Percentiles rank a stretch among this genome's conserved stretches.
Evolutionary conservation across 2,888 invertebrate species (phyloP).

Genomic region (Rhagium mordax): DNA sequence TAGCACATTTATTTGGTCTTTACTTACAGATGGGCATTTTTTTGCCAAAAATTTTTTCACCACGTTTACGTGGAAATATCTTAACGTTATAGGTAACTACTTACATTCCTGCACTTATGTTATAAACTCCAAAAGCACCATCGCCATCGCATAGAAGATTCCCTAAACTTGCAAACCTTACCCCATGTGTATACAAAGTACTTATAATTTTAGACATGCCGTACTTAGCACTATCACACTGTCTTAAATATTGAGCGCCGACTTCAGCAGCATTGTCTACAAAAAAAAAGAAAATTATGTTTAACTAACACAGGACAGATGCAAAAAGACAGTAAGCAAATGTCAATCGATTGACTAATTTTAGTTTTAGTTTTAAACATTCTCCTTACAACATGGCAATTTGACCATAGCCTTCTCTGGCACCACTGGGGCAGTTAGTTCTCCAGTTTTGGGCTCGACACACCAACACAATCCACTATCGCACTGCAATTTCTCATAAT

Average conservation of each 20-base stretch:
- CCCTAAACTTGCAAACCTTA: slow-evolving; percentile 72
- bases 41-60: no score
- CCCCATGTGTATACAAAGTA: slow-evolving; percentile 76
- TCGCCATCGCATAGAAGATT: slow-evolving; percentile 77
- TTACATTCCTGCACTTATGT: slow-evolving; percentile 74
- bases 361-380: no score
- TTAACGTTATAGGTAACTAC: slow-evolving; percentile 55
- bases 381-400: slow-evolving; percentile 78
- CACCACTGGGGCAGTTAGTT: slow-evolving; percentile 73
- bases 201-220: slow-evolving; percentile 72
- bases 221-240: slow-evolving; percentile 78
- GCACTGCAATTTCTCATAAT: slow-evolving; percentile 80
- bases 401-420: slow-evolving; percentile 74
- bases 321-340: no score
- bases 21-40: no score
- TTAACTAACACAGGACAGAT: no score
- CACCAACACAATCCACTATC: slow-evolving; percentile 80
- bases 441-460: slow-evolving; percentile 75
- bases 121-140: slow-evolving; percentile 76
- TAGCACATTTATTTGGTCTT: no score
- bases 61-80: background rate
- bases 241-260: slow-evolving; percentile 76
- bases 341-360: no score
- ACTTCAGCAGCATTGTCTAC: slow-evolving; percentile 69
- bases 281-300: slow-evolving; percentile 33